phyloP scores from a whole-genome alignment of 2,113 vertebrate genomes.

The Xenus cinereus region DNA sequence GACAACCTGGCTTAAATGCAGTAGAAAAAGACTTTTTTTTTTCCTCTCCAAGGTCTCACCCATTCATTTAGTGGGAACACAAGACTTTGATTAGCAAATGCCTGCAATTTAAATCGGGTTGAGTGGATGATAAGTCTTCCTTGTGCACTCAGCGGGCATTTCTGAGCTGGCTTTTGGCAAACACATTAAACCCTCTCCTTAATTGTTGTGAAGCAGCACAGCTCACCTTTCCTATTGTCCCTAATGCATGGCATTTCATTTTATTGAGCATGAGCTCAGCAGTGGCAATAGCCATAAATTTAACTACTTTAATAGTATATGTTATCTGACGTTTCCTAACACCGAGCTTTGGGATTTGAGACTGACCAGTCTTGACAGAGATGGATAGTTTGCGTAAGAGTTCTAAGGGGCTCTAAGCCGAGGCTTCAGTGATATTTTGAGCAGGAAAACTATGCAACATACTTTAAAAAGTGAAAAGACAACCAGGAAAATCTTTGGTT shows the following conservation, averaged over 20 bases:
- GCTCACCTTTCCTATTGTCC: neutral
- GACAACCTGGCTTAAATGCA: neutral
- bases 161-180: neutral
- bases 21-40: neutral
- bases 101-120: neutral
- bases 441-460: neutral
- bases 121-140: neutral
- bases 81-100: neutral
- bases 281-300: neutral
- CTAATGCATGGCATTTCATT: neutral
- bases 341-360: neutral
- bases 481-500: neutral
- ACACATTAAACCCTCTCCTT: neutral
- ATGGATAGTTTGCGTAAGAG: neutral
- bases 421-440: neutral
- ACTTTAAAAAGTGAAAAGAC: conserved; percentile 17
- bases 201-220: neutral
- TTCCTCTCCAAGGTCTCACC: neutral
- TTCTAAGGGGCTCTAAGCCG: neutral
- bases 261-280: conserved; percentile 2
- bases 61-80: neutral
- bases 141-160: neutral
- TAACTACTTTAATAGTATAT: conserved; percentile 3
- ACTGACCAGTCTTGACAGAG: conserved; percentile 34
- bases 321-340: conserved; percentile 30